These are phyloP conservation scores for Eumaeus atala DNA, from an alignment of 1,140 invertebrate genomes.

Conservation along the genomic window DNA sequence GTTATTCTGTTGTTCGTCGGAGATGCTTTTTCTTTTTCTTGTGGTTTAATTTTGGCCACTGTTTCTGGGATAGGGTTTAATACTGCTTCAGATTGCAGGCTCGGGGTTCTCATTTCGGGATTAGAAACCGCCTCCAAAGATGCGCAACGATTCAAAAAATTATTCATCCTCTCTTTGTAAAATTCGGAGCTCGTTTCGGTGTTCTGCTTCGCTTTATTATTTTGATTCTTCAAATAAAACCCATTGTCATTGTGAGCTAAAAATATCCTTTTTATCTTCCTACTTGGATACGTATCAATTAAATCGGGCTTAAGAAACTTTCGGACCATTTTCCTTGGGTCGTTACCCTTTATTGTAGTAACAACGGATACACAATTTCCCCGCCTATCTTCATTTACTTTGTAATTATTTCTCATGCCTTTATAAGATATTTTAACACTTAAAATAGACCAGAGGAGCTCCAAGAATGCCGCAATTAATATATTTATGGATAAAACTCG, in stretches of 20 bases:
- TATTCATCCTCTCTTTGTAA: constrained; percentile 71
- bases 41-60: constrained; percentile 31
- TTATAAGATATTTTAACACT: constrained; percentile 76
- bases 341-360: constrained; percentile 72
- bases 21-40: constrained; percentile 22
- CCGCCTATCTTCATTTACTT: constrained; percentile 67
- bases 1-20: constrained; percentile 38
- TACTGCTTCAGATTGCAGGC: constrained; percentile 47
- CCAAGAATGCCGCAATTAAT: constrained; percentile 75
- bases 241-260: constrained; percentile 67
- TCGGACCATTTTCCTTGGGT: constrained; percentile 54
- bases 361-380: constrained; percentile 69
- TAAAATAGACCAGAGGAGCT: constrained; percentile 76
- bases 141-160: constrained; percentile 64
- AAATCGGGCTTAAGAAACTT: constrained; percentile 68
- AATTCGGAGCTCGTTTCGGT: constrained; percentile 69
- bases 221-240: constrained; percentile 71
- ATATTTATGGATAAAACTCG: constrained; percentile 76
- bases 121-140: constrained; percentile 51
- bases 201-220: constrained; percentile 52
- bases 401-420: constrained; percentile 77
- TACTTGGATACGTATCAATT: constrained; percentile 72
- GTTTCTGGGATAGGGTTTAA: constrained; percentile 50
- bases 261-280: constrained; percentile 73
- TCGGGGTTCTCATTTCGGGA: constrained; percentile 45